phyloP scores from a whole-genome alignment of 2,888 invertebrate species.

The Aproaerema taeniolella region DNA sequence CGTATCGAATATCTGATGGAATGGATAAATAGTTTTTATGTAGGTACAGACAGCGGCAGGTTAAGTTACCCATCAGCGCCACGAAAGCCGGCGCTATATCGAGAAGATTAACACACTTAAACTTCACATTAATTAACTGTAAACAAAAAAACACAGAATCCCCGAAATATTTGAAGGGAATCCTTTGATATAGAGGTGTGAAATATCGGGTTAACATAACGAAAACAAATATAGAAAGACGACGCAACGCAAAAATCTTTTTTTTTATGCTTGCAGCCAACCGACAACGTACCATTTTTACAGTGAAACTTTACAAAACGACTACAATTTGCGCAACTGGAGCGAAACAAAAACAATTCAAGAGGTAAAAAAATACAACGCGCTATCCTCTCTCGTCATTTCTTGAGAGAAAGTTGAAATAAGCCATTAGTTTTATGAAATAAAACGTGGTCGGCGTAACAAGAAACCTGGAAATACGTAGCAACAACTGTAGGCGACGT shows the following conservation, averaged over 20 bases:
- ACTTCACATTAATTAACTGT: no score
- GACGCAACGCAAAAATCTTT: not conserved
- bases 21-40: no score
- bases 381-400: constrained; percentile 17
- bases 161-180: no score
- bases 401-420: constrained; percentile 28
- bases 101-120: no score
- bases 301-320: not conserved
- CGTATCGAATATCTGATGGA: no score
- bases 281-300: no score
- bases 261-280: no score
- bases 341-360: constrained; percentile 8
- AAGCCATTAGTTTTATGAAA: constrained; percentile 36
- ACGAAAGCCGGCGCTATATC: no score
- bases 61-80: no score
- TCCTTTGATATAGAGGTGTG: no score
- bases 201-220: not conserved
- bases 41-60: no score
- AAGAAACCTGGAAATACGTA: constrained; percentile 3
- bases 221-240: not conserved
- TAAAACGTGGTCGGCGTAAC: constrained; percentile 31
- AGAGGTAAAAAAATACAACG: not conserved
- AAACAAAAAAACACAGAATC: no score
- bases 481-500: not conserved
- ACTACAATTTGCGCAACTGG: not conserved